phyloP scores from a whole-genome alignment of 2,888 invertebrate species.

The Neoascia interrupta region DNA sequence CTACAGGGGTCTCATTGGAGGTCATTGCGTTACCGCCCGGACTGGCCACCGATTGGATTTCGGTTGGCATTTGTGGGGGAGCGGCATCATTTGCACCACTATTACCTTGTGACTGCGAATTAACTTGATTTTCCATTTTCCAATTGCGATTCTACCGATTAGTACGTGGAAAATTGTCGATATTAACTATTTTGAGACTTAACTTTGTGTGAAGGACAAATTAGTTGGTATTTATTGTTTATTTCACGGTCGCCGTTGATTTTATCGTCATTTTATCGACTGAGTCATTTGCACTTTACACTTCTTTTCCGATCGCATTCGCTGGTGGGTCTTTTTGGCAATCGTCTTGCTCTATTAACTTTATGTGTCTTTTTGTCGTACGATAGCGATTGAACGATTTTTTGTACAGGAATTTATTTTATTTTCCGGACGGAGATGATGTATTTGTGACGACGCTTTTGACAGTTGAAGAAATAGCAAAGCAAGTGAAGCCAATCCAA shows the following conservation, averaged over 20 bases:
- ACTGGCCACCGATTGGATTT: conserved; percentile 1
- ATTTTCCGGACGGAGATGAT: conserved; percentile 60
- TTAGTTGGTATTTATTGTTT: conserved; percentile 41
- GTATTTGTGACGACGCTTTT: conserved; percentile 46
- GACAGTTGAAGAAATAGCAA: conserved; percentile 41
- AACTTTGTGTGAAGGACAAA: conserved; percentile 66
- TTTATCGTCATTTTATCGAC: conserved; percentile 44
- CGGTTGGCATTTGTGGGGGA: conserved; percentile 15
- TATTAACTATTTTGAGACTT: conserved; percentile 26
- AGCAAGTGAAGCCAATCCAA: conserved; percentile 21
- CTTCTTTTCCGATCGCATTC: background rate
- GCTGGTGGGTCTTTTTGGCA: background rate
- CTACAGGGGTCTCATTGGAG: conserved; percentile 5
- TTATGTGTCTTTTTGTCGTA: too few species aligned
- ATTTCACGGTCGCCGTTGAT: conserved; percentile 49
- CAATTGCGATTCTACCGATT: background rate
- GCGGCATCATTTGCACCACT: background rate
- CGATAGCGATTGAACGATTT: conserved; percentile 8
- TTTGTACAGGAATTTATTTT: conserved; percentile 11
- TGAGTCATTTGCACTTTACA: conserved; percentile 45
- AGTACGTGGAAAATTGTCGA: background rate
- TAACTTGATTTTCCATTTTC: conserved; percentile 31
- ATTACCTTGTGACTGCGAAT: conserved; percentile 1
- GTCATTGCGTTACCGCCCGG: conserved; percentile 10
- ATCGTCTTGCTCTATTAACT: too few species aligned